phyloP scores from a whole-genome alignment of 2,797 vertebrate species.

The Telmatherina bonti region DNA sequence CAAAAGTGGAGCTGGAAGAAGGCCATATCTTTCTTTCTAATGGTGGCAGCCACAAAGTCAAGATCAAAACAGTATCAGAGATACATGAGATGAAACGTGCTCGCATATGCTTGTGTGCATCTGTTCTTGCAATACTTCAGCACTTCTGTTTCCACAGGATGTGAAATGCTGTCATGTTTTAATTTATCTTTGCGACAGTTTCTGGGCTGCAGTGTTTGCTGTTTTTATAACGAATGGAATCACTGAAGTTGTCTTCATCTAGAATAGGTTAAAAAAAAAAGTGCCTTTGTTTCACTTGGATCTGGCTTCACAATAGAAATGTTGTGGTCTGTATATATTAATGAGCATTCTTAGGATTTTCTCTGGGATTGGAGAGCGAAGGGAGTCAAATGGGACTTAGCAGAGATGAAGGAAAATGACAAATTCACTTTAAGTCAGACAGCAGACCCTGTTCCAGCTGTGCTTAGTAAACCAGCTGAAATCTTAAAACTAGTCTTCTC shows the following conservation, averaged over 20 bases:
- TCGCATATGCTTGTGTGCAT: background rate
- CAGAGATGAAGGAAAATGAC: slow-evolving; percentile 27
- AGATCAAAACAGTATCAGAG: background rate
- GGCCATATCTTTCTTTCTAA: slow-evolving; percentile 40
- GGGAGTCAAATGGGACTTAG: background rate
- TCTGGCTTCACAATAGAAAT: background rate
- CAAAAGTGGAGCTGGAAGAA: slow-evolving; percentile 21
- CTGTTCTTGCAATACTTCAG: slow-evolving; percentile 2
- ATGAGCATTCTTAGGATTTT: background rate
- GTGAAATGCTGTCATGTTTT: background rate
- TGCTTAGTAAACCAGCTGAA: slow-evolving; percentile 52
- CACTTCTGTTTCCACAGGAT: background rate
- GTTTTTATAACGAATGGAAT: background rate
- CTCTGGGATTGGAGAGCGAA: background rate
- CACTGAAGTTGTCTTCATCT: background rate
- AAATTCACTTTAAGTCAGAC: slow-evolving; percentile 18
- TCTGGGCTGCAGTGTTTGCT: background rate
- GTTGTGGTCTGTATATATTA: background rate
- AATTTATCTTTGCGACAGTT: background rate
- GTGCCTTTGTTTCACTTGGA: background rate
- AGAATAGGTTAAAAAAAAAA: background rate
- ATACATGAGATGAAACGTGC: slow-evolving; percentile 8
- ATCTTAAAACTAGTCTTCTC: slow-evolving; percentile 71
- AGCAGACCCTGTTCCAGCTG: slow-evolving; percentile 68
- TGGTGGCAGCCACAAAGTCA: slow-evolving; percentile 23